Evolutionary conservation across 2,797 vertebrate species (phyloP).

Genomic region (Karalla daura): DNA sequence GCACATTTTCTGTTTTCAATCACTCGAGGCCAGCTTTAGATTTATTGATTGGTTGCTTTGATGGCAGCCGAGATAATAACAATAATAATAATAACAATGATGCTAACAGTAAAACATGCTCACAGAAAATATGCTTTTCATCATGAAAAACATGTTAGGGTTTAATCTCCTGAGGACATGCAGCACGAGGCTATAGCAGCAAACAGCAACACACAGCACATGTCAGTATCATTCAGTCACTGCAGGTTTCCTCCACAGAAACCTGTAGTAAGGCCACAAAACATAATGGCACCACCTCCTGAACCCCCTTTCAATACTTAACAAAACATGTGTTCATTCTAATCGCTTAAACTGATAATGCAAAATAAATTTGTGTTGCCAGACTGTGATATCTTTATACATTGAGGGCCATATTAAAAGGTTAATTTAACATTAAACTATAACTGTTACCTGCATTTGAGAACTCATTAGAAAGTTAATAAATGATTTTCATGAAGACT

Average conservation of each 20-base stretch:
- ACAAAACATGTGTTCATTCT: not conserved
- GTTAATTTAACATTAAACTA: too few relatives aligned
- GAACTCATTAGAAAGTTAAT: too few relatives aligned
- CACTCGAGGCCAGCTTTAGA: conserved; percentile 6
- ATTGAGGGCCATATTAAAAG: too few relatives aligned
- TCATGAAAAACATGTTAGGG: conserved; percentile 3
- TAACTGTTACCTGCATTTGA: too few relatives aligned
- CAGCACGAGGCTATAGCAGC: conserved; percentile 21
- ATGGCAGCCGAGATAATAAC: conserved; percentile 3
- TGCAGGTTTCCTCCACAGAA: not conserved
- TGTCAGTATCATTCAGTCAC: not conserved
- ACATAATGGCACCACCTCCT: not conserved
- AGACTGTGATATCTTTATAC: too few relatives aligned
- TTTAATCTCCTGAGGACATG: conserved; percentile 30
- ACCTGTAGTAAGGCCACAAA: not conserved
- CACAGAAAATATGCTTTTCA: conserved; percentile 11
- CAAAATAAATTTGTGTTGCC: not conserved
- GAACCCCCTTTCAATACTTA: not conserved
- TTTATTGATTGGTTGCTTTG: not conserved
- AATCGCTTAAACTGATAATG: not conserved
- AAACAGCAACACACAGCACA: not conserved
- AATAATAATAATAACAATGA: not conserved
- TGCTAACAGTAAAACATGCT: not conserved
- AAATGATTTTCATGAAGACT: too few relatives aligned
- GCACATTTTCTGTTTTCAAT: not conserved